Percentiles rank a stretch among this genome's conserved stretches.
Conservation (phyloP, 2,113 vertebrate genomes). For the Hassar affinis region DNA sequence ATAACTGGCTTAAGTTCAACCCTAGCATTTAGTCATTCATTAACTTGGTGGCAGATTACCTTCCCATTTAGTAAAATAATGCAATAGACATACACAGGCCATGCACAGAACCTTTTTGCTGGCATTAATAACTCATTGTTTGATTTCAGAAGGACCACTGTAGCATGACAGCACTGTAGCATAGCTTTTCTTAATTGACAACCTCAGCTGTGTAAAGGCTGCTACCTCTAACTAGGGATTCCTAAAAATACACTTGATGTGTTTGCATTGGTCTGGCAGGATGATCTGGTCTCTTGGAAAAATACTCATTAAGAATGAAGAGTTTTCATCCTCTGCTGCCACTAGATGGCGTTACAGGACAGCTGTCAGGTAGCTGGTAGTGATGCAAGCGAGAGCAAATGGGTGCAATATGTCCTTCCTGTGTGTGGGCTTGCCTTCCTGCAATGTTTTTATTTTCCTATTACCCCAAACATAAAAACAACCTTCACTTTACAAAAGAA, state of each 20-base stretch:
- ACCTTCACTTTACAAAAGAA: not conserved
- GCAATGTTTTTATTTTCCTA: not conserved
- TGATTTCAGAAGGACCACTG: not conserved
- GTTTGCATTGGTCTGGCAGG: not conserved
- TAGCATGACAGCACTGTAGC: not conserved
- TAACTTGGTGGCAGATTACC: not conserved
- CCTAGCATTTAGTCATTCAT: not conserved
- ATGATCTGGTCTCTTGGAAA: not conserved
- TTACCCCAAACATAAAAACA: not conserved
- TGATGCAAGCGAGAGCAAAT: not conserved
- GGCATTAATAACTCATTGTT: not conserved
- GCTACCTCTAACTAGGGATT: not conserved
- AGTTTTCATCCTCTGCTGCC: not conserved
- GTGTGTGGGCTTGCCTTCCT: not conserved
- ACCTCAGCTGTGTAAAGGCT: not conserved
- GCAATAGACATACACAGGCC: not conserved
- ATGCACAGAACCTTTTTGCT: not conserved
- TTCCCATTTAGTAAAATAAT: not conserved
- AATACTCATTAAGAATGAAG: not conserved
- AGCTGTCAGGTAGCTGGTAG: not conserved
- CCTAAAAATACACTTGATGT: not conserved
- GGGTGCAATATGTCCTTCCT: not conserved
- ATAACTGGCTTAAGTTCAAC: not conserved
- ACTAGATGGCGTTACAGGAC: conserved; percentile 31
- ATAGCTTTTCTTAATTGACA: not conserved